phyloP scores from a whole-genome alignment of 2,113 vertebrate genomes.

The Phyllopteryx taeniolatus region DNA sequence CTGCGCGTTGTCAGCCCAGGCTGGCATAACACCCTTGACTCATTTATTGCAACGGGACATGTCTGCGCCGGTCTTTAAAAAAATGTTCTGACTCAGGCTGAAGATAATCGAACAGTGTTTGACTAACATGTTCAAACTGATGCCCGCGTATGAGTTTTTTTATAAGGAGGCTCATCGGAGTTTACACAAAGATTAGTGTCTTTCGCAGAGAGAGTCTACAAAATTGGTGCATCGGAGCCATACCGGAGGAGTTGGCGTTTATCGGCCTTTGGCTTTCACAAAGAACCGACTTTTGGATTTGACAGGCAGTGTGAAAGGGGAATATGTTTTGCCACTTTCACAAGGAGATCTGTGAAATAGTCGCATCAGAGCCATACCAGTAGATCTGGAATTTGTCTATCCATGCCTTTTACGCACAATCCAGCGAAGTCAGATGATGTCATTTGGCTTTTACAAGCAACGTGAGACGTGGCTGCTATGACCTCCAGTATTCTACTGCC shows the following conservation, averaged over 20 bases:
- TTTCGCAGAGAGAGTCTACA: not conserved
- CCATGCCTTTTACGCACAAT: no score
- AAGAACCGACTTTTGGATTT: no score
- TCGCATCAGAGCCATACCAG: no score
- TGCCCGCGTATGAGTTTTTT: not conserved
- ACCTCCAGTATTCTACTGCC: no score
- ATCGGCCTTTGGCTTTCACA: not conserved
- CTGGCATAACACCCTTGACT: conserved; percentile 1
- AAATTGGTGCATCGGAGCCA: not conserved
- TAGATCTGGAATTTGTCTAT: no score
- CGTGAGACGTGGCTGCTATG: no score
- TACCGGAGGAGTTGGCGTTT: not conserved
- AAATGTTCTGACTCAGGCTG: conserved; percentile 1
- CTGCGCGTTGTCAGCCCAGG: not conserved
- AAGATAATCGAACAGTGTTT: not conserved
- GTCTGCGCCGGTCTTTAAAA: not conserved
- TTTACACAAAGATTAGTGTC: not conserved
- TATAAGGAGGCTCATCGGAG: no score
- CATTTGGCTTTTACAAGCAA: no score
- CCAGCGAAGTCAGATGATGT: no score
- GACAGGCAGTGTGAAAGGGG: no score
- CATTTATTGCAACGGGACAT: not conserved
- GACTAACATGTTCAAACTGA: not conserved
- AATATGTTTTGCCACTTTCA: no score
- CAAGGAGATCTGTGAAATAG: no score